Base-by-base conservation (phyloP, 2,113 vertebrate genomes). In the Campylomormyrus tamandua region DNA sequence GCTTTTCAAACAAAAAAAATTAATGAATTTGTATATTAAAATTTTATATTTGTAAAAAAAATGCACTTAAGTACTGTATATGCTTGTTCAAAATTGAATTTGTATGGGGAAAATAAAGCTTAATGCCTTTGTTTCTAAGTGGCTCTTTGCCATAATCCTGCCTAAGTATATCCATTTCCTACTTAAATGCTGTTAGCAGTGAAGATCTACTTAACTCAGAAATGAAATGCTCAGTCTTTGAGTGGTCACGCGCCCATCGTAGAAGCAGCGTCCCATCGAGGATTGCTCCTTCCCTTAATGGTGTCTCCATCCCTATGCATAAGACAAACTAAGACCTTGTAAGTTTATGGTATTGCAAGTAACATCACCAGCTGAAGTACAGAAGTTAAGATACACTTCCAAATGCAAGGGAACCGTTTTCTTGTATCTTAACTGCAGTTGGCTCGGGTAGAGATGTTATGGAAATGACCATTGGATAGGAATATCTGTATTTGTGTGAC, bases 51-150 rank as follows among this genome's bases (percentile, higher is more conserved):
- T 58, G 39, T 53, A 83, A 83, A 66, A 88, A 89, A 90, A 90
- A 92, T 87, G 53, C 17, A 66, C 83, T 4, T 49, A 88, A 87
- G 83, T 88, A 42, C 85, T 90, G 70, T 90, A 62, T 88, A 87
- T 24, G 83, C 66, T 13, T 88, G 45, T 77, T 62, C 92, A 89
- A 92, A 90, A 90, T 91, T 92, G 91, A 90, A 50, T 24, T 88
- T 89, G 89, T 89, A 56, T 90, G 1, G 92, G 35, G 92, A 87
- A 94, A 95, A 95, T 95, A 95, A 95, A 95, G 95, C 85, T 92
- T 92, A 87, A 90, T 92, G 90, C 92, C 91, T 91, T 91, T 92
- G 91, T 91, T 89, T 56, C 87, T 27, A 80, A 66, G 56, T 92
- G 27, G 2, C 13, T 53, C 39, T 89, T 83, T 90, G 35, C 27